These are phyloP conservation scores for Lordiphosa andalusiaca DNA, from an alignment of 2,888 invertebrate species.

Conservation along the genomic window DNA sequence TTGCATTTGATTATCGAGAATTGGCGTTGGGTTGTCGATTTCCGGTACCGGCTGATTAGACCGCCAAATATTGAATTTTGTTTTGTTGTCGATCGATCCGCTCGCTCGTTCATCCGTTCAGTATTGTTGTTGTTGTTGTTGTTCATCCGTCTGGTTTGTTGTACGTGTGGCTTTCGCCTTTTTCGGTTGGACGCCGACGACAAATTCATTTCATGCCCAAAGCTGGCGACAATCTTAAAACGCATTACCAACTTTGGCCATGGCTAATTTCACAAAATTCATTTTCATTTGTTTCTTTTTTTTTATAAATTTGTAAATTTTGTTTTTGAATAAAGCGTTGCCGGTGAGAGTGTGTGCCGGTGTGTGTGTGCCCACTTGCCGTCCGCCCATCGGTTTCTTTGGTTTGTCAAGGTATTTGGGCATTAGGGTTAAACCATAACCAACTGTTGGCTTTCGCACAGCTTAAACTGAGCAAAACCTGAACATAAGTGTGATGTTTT, in stretches of 20 bases:
- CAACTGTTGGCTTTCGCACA: no score
- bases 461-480: no score
- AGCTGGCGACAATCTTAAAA: conserved; percentile 62
- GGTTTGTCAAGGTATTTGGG: no score
- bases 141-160: conserved; percentile 9
- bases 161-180: conserved; percentile 49
- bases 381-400: no score
- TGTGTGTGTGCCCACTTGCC: neutral
- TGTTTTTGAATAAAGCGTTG: neutral
- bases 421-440: no score
- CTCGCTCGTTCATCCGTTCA: conserved; percentile 2
- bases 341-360: neutral
- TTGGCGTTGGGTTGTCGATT: conserved; percentile 4
- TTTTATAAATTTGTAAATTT: conserved; percentile 21
- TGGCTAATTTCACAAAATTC: conserved; percentile 59
- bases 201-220: conserved; percentile 64
- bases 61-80: conserved; percentile 1
- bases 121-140: neutral
- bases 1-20: conserved; percentile 7
- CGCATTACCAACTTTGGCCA: conserved; percentile 64
- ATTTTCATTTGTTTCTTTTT: conserved; percentile 18
- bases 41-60: conserved; percentile 3
- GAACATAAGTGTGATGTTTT: no score
- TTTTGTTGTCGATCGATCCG: neutral
- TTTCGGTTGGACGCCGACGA: conserved; percentile 54